Evolutionary conservation across 2,113 vertebrate species (phyloP).

Genomic region (Limanda limanda): DNA sequence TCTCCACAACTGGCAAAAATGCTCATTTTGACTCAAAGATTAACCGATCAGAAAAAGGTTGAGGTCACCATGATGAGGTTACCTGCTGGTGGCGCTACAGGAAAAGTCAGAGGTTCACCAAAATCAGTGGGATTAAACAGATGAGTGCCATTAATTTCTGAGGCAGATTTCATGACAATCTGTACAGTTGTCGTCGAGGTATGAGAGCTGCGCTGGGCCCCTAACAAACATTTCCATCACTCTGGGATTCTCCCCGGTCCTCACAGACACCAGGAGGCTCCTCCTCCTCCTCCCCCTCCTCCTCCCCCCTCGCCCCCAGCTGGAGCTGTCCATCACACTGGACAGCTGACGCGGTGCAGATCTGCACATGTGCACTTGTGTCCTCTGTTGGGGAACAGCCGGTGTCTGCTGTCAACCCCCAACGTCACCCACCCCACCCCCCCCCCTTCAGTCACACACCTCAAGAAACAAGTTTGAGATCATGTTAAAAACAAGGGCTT

Average conservation of each 20-base stretch:
- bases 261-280: conserved; percentile 1
- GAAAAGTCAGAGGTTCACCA: too few species aligned
- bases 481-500: not conserved
- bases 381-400: not conserved
- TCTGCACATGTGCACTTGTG: conserved; percentile 47
- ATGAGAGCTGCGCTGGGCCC: too few species aligned
- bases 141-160: not conserved
- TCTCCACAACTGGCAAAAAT: too few species aligned
- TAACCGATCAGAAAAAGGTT: too few species aligned
- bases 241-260: not conserved
- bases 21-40: too few species aligned
- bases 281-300: conserved; percentile 2
- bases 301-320: conserved; percentile 61
- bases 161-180: not conserved
- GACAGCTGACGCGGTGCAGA: conserved; percentile 57
- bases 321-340: conserved; percentile 77
- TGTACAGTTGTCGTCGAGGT: not conserved
- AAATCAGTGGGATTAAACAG: not conserved
- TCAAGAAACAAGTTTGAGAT: not conserved
- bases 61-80: too few species aligned
- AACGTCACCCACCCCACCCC: not conserved
- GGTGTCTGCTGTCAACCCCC: not conserved
- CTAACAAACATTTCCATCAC: too few species aligned
- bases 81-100: too few species aligned
- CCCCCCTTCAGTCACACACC: not conserved